Percentiles rank a stretch among this genome's conserved stretches.
Evolutionary conservation across 1,140 invertebrate species (phyloP).

Genomic region (Diabrotica virgifera): DNA sequence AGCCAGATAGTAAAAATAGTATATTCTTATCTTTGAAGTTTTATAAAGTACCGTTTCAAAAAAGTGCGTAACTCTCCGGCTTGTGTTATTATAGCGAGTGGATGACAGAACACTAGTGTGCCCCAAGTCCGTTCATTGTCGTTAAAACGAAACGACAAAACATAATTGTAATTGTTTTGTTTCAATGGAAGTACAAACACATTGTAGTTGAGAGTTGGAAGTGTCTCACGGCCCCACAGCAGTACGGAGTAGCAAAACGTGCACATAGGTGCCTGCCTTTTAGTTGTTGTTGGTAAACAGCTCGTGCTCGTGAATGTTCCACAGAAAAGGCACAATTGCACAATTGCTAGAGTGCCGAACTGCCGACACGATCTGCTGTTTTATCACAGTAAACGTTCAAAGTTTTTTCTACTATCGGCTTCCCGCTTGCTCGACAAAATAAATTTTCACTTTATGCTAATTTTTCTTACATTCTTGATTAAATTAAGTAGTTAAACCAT

Average conservation of each 20-base stretch:
- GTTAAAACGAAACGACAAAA: conserved; percentile 14
- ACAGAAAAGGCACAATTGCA: conserved; percentile 43
- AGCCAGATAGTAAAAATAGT: too few relatives aligned
- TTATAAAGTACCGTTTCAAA: background rate
- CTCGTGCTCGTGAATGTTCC: conserved; percentile 46
- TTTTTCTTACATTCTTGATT: too few relatives aligned
- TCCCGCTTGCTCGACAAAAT: conserved; percentile 4
- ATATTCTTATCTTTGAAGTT: too few relatives aligned
- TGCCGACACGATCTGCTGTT: conserved; percentile 44
- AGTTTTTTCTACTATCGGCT: conserved; percentile 27
- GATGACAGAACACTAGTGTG: conserved; percentile 18
- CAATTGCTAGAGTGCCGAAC: conserved; percentile 35
- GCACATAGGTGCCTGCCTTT: conserved; percentile 45
- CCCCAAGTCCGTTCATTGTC: conserved; percentile 18
- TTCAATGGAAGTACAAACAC: conserved; percentile 13
- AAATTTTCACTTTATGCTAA: too few relatives aligned
- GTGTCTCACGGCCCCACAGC: conserved; percentile 16
- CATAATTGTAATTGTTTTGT: conserved; percentile 1
- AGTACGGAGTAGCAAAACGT: conserved; percentile 24
- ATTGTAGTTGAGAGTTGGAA: conserved; percentile 7
- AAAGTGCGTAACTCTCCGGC: background rate
- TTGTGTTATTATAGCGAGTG: conserved; percentile 19
- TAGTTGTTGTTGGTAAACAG: conserved; percentile 43
- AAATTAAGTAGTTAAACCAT: background rate
- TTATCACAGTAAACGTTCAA: conserved; percentile 49